Evolutionary conservation across 2,113 vertebrate species (phyloP), one percentile per base, ranked within the genome.

Genomic region (Carollia perspicillata): DNA sequence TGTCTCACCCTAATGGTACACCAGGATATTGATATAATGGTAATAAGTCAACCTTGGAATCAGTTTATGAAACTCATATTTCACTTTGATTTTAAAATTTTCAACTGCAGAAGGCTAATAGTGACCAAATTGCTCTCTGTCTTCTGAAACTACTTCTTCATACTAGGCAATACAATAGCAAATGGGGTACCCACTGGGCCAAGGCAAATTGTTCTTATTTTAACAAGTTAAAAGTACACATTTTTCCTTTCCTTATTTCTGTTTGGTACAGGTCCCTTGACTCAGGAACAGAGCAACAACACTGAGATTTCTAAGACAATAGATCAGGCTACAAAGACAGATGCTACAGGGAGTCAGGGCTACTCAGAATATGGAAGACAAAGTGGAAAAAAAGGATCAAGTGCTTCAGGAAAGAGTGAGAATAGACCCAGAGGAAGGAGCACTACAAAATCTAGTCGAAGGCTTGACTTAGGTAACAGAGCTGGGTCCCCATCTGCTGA

Each of bases 231-330:
- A 78, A 94, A 93, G 40, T 65, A 63, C 26, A 71, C 2, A 4
- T 90, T 94, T 97, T 51, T 95, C n/a, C 37, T 81, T 95, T 85
- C 20, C 60, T 95, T 60, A 3, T 89, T 79, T 95, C 13, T 97
- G 2, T 96, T 97, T 96, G 51, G 66, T 90, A 18, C 1, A 99
- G 98, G 90, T 37, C 22, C 89, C 18, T 84, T 94, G 37, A 53
- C n/a, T 90, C 96, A 69, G 30, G 40, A 96, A 55, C 90, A 87
- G 60, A 90, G 30, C 11, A 66, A 49, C 37, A 47, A 88, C 81
- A 80, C 80, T 23, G 74, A 42, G 91, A 60, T 18, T 3, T 1
- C 8, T 88, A 72, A 95, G 47, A 47, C 0, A 0, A 8, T 4
- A 28, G 60, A 55, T 28, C 3, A 78, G 65, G 68, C 78, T 94